A percentile compares a stretch with the other conserved stretches of the same genome.
These are phyloP conservation scores for Syngnathus rostellatus DNA, from an alignment of 2,797 vertebrate genomes.

Conservation along the genomic window DNA sequence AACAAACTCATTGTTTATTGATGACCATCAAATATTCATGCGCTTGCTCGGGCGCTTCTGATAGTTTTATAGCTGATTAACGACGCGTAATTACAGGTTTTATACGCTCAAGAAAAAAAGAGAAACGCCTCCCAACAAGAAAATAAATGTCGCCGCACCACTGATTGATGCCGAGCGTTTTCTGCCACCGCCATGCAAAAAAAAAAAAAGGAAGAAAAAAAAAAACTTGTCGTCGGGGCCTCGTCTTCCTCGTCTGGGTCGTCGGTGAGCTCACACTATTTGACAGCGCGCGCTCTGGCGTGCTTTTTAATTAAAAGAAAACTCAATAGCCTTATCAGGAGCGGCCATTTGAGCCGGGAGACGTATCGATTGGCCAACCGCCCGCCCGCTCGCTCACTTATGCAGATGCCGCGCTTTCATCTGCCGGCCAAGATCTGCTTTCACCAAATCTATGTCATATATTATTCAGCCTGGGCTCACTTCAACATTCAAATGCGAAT, in stretches of 20 bases:
- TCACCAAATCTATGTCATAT: slow-evolving; percentile 51
- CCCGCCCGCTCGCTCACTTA: slow-evolving; percentile 52
- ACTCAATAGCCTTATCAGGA: slow-evolving; percentile 69
- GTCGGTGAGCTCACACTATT: slow-evolving; percentile 21
- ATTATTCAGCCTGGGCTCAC: slow-evolving; percentile 51
- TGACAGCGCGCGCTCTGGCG: slow-evolving; percentile 45
- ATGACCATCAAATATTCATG: slow-evolving; percentile 9
- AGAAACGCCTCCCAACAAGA: slow-evolving; percentile 33
- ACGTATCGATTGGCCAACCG: slow-evolving; percentile 57
- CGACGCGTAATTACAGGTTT: slow-evolving; percentile 39
- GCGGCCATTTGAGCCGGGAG: slow-evolving; percentile 63
- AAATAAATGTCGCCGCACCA: slow-evolving; percentile 24
- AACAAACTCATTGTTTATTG: slow-evolving; percentile 13
- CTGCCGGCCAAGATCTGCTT: slow-evolving; percentile 54
- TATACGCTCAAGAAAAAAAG: slow-evolving; percentile 27
- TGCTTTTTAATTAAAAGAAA: slow-evolving; percentile 71
- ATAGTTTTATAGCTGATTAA: slow-evolving; percentile 25
- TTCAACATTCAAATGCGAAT: slow-evolving; percentile 28
- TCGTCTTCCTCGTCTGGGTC: slow-evolving; percentile 19
- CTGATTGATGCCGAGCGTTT: slow-evolving; percentile 50
- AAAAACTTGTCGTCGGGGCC: slow-evolving; percentile 20
- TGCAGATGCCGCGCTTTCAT: slow-evolving; percentile 64
- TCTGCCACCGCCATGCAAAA: slow-evolving; percentile 35
- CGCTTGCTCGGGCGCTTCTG: slow-evolving; percentile 6
- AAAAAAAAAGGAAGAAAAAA: slow-evolving; percentile 14